Evolutionary conservation across 2,113 vertebrate genomes (phyloP).

Genomic region (Oenanthe oenanthe): DNA sequence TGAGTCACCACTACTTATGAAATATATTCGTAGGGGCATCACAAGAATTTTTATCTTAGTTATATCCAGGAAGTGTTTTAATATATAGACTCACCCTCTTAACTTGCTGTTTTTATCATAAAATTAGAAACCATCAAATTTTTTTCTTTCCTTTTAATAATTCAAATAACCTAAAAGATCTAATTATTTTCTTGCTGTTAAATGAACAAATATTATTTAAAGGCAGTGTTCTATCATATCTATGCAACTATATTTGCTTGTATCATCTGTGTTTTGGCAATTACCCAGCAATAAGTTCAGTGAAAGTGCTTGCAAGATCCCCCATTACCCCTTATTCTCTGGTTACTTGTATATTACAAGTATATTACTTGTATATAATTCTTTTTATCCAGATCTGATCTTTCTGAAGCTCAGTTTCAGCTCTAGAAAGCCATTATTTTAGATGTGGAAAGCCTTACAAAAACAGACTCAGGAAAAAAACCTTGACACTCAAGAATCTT

Average conservation of each 20-base stretch:
- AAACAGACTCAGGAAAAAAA: not conserved
- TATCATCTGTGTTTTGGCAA: not conserved
- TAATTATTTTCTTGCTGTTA: not conserved
- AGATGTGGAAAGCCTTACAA: not conserved
- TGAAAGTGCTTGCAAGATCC: not conserved
- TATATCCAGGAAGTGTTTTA: not conserved
- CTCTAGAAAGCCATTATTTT: not conserved
- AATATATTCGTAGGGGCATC: not conserved
- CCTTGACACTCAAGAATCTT: not conserved
- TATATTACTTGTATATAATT: not conserved
- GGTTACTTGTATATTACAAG: not conserved
- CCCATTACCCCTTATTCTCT: not conserved
- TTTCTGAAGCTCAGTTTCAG: not conserved
- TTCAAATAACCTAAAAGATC: not conserved
- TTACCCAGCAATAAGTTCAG: not conserved
- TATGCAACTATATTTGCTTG: constrained; percentile 10
- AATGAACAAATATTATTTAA: not conserved
- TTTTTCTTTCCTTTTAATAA: not conserved
- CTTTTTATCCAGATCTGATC: not conserved
- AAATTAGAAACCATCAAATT: not conserved
- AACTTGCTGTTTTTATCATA: not conserved
- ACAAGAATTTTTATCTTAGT: not conserved
- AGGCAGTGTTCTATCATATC: not conserved
- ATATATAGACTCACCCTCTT: not conserved
- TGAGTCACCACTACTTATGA: not conserved